These are phyloP conservation scores for Quadroppia sp. DNA, from an alignment of 2,888 invertebrate genomes.

Conservation along the genomic window DNA sequence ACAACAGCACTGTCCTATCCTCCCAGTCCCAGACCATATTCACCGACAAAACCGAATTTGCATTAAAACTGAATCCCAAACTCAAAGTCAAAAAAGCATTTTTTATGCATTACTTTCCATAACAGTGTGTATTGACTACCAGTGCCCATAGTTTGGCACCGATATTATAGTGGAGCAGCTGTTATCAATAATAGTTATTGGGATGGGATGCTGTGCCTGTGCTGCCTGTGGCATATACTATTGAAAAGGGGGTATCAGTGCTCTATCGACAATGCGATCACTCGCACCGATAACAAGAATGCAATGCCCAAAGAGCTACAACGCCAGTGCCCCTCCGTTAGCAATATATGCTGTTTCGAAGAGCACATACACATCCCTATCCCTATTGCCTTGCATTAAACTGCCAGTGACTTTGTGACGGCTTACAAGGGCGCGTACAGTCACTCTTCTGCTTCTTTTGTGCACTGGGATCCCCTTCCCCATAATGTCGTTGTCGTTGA, in stretches of 20 bases:
- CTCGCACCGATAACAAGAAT: not conserved
- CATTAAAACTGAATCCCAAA: not conserved
- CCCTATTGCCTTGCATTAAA: slow-evolving; percentile 6
- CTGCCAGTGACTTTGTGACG: slow-evolving; percentile 25
- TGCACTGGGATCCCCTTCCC: not conserved
- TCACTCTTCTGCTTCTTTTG: slow-evolving; percentile 4
- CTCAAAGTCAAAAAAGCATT: not conserved
- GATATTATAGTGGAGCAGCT: slow-evolving; percentile 20
- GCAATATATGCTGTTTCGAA: not conserved
- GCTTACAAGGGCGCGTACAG: slow-evolving; percentile 29
- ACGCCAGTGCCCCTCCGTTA: slow-evolving; percentile 14
- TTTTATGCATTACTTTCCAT: slow-evolving; percentile 22
- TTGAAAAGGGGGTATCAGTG: slow-evolving; percentile 22
- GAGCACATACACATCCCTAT: too few relatives aligned
- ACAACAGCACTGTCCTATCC: not conserved
- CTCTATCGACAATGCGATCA: not conserved
- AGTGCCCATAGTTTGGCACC: slow-evolving; percentile 16
- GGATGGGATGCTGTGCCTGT: slow-evolving; percentile 4
- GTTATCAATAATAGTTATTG: slow-evolving; percentile 34
- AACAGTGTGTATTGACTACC: not conserved
- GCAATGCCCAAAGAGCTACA: not conserved
- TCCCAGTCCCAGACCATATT: not conserved
- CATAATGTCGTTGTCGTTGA: slow-evolving; percentile 27
- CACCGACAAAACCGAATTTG: slow-evolving; percentile 24
- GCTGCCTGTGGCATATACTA: not conserved